phyloP scores from a whole-genome alignment of 1,140 invertebrate genomes.

The Drusus annulatus region DNA sequence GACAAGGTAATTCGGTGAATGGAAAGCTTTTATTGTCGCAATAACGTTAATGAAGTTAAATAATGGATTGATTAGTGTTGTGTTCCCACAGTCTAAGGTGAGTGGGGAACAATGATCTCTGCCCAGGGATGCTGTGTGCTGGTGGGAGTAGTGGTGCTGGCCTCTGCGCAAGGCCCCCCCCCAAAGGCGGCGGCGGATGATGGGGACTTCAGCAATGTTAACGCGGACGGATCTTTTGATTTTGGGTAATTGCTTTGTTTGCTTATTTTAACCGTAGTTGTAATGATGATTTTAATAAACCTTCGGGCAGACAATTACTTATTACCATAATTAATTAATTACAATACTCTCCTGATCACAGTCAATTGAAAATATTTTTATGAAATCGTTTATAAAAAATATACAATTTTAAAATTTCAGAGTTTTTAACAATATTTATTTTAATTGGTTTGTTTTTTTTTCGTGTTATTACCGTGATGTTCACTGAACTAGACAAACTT shows the following conservation, averaged over 20 bases:
- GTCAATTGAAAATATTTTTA: too few species aligned
- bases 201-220: conserved; percentile 72
- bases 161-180: conserved; percentile 24
- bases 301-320: too few species aligned
- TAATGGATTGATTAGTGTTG: neutral
- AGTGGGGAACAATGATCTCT: neutral
- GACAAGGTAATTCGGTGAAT: conserved; percentile 31
- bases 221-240: conserved; percentile 77
- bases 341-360: too few species aligned
- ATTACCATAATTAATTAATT: too few species aligned
- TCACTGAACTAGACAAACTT: too few species aligned
- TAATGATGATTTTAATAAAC: too few species aligned
- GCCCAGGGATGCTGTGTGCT: conserved; percentile 7
- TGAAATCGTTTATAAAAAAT: too few species aligned
- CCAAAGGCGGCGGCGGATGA: conserved; percentile 67
- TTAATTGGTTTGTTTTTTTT: too few species aligned
- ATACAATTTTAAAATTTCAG: too few species aligned
- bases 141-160: neutral
- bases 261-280: too few species aligned
- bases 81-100: conserved; percentile 31
- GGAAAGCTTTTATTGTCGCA: neutral
- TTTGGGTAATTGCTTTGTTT: conserved; percentile 69
- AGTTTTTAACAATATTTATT: too few species aligned
- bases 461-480: too few species aligned
- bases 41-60: conserved; percentile 1